Percentiles rank a stretch among this genome's conserved stretches.
phyloP scores from a whole-genome alignment of 1,140 invertebrate genomes.

The Brachionus rubens region DNA sequence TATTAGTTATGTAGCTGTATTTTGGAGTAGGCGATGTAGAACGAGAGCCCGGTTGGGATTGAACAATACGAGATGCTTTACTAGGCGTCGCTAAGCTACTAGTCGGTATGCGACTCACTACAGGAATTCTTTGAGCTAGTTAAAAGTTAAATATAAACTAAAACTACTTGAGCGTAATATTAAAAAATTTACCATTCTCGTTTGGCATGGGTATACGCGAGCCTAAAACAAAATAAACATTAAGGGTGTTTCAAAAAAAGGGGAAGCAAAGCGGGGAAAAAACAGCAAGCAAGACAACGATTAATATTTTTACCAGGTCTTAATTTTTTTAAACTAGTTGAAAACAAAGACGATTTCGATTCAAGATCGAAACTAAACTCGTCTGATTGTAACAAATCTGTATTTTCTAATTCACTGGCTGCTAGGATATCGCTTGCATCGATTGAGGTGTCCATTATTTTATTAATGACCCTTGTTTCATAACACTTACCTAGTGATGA shows the following conservation, averaged over 20 bases:
- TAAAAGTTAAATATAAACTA: neutral
- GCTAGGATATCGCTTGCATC: conserved; percentile 31
- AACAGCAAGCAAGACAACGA: neutral
- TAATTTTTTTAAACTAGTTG: conserved; percentile 65
- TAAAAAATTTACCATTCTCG: no score
- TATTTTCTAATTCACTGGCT: conserved; percentile 30
- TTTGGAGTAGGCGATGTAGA: conserved; percentile 47
- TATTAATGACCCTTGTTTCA: neutral
- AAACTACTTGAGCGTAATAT: neutral
- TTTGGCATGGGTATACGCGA: conserved; percentile 27
- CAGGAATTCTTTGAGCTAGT: neutral
- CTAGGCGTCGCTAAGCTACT: conserved; percentile 23
- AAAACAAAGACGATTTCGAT: conserved; percentile 9
- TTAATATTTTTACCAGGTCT: conserved; percentile 36
- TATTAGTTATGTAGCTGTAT: conserved; percentile 34
- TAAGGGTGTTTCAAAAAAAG: neutral
- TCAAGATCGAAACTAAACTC: conserved; percentile 5
- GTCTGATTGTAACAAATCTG: conserved; percentile 25
- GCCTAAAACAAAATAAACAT: neutral
- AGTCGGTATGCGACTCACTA: conserved; percentile 26
- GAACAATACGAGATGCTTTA: conserved; percentile 2
- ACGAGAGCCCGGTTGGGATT: conserved; percentile 47
- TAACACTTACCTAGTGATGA: conserved; percentile 48
- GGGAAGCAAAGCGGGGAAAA: neutral
- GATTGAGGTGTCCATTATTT: neutral